Evolutionary conservation across 2,888 invertebrate species (phyloP), one percentile per base, ranked within the genome.

Genomic region (Drosophila hamatofila): DNA sequence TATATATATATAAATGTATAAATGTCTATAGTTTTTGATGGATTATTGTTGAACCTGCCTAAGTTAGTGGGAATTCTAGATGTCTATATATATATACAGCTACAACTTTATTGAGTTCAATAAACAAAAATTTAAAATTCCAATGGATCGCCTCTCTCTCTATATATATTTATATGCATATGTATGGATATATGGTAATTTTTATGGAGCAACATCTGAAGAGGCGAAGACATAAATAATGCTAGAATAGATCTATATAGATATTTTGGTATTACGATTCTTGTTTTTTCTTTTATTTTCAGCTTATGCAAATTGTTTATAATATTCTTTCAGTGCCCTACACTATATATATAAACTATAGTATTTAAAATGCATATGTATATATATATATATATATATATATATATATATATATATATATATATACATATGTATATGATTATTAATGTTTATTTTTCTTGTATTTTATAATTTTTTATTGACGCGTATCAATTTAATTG

Each of bases 401-500:
- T 41, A 33, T 48, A 8, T 16, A 37, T 11, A 21, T 42, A 63
- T 54, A 41, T 46, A 23, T 42, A 39, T 48, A 33, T 42, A 49
- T 12, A 49, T 30, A 49, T 2, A 51, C 5, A 52, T 25, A 37
- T 52, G 39, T 16, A 37, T 52, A 25, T 52, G 39, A 27, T 56
- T 25, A 25, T 39, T 30, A 27, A 30, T 18, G 6, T 37, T 27
- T 48, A n/a, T 51, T 72, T 60, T 44, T 63, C 25, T 58, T 70
- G 37, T 78, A 68, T 70, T 79, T 81, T 76, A 48, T 55, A 30
- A 96, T 81, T 78, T 27, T 86, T 42, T 56, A 96, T 87, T 80
- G 89, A 80, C 85, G 82, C 78, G 75, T 78, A 89, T 86, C 85
- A 89, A 85, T 88, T 85, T 54, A 84, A 88, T 89, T 89, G 80